Evolutionary conservation across 1,140 invertebrate genomes (phyloP).

Genomic region (Leptoteleia sp.): DNA sequence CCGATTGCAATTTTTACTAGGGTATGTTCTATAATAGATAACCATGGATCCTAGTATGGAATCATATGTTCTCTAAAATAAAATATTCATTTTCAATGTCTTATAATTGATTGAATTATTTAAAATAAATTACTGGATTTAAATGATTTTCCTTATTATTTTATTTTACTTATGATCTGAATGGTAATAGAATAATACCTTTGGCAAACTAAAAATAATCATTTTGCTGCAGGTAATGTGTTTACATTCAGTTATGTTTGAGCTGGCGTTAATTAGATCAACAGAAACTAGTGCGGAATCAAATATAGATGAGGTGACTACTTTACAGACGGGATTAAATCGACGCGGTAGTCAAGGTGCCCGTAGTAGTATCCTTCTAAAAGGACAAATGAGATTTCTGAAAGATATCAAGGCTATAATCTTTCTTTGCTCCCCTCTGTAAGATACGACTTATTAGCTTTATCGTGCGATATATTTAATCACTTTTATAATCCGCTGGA

Average conservation of each 20-base stretch:
- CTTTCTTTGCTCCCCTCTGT: conserved; percentile 93
- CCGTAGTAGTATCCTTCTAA: conserved; percentile 86
- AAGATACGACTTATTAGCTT: conserved; percentile 75
- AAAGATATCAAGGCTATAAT: conserved; percentile 89
- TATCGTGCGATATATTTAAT: conserved; percentile 2
- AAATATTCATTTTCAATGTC: too few species aligned
- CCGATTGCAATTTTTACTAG: too few species aligned
- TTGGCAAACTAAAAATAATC: not conserved
- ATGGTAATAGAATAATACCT: too few species aligned
- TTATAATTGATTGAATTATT: too few species aligned
- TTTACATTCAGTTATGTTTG: conserved; percentile 88
- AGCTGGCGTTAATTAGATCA: conserved; percentile 86
- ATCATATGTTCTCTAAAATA: too few species aligned
- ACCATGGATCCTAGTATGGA: too few species aligned
- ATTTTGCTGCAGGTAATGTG: conserved; percentile 83
- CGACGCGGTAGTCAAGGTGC: conserved; percentile 85
- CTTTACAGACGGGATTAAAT: conserved; percentile 73
- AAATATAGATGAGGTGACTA: conserved; percentile 52
- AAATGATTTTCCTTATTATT: too few species aligned
- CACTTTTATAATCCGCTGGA: conserved; percentile 5
- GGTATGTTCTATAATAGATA: too few species aligned
- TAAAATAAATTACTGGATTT: too few species aligned
- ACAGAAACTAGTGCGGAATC: conserved; percentile 58
- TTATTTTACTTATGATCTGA: not conserved
- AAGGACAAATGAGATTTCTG: conserved; percentile 92